phyloP scores from a whole-genome alignment of 2,797 vertebrate genomes.

The Taenioides sp. region DNA sequence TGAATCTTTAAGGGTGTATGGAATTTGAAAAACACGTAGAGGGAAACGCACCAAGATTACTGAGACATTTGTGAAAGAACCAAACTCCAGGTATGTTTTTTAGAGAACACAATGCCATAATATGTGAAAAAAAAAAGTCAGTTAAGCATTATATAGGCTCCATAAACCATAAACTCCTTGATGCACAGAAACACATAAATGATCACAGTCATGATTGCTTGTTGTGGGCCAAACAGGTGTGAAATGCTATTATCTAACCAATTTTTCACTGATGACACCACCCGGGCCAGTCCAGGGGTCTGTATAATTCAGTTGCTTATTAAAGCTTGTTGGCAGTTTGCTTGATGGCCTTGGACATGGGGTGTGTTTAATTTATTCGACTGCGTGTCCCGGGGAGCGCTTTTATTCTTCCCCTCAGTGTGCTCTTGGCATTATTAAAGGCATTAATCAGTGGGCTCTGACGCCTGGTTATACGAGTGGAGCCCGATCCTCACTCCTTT shows the following conservation, averaged over 20 bases:
- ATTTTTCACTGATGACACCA: slow-evolving; percentile 41
- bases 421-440: slow-evolving; percentile 71
- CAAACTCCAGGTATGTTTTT: too few relatives aligned
- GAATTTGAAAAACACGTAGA: too few relatives aligned
- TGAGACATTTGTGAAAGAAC: too few relatives aligned
- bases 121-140: too few relatives aligned
- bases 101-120: too few relatives aligned
- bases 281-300: slow-evolving; percentile 7
- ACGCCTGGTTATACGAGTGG: slow-evolving; percentile 54
- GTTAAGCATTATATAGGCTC: too few relatives aligned
- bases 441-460: slow-evolving; percentile 66
- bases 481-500: background rate
- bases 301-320: slow-evolving; percentile 59
- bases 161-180: background rate
- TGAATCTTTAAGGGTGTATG: too few relatives aligned
- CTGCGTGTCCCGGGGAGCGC: slow-evolving; percentile 45
- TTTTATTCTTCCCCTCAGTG: slow-evolving; percentile 54
- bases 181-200: background rate
- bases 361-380: slow-evolving; percentile 58
- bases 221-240: slow-evolving; percentile 6
- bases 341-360: slow-evolving; percentile 57
- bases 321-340: slow-evolving; percentile 69
- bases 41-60: too few relatives aligned
- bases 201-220: background rate
- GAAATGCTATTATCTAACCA: slow-evolving; percentile 53